These are phyloP conservation scores for Chaetodon trifasciatus DNA, from an alignment of 2,797 vertebrate genomes.

Conservation along the genomic window DNA sequence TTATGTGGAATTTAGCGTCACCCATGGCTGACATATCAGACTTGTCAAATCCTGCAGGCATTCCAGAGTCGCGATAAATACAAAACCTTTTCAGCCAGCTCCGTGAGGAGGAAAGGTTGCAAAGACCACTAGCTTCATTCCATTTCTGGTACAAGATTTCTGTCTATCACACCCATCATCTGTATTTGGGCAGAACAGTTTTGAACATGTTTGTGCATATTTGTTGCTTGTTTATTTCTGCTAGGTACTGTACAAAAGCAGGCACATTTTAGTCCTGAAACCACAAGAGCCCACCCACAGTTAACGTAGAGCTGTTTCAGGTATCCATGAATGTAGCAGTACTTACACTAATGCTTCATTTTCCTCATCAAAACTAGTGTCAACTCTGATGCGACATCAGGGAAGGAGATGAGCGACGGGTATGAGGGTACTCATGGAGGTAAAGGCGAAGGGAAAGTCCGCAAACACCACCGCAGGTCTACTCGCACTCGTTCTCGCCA, in stretches of 20 bases:
- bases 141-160: background rate
- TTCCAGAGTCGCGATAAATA: conserved; percentile 32
- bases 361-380: conserved; percentile 74
- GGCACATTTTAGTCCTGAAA: background rate
- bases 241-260: background rate
- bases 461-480: conserved; percentile 94
- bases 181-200: conserved; percentile 4
- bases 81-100: conserved; percentile 11
- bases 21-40: conserved; percentile 22
- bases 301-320: background rate
- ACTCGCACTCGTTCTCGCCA: conserved; percentile 92
- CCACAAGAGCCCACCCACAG: background rate
- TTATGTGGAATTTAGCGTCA: conserved; percentile 16
- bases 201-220: background rate
- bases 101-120: background rate
- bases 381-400: conserved; percentile 92
- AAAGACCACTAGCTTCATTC: conserved; percentile 1
- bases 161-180: background rate
- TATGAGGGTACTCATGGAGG: conserved; percentile 90
- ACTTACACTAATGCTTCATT: background rate
- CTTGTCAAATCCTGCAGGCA: conserved; percentile 32
- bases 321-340: background rate
- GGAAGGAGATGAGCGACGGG: conserved; percentile 96
- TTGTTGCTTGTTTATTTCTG: background rate
- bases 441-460: conserved; percentile 90